Evolutionary conservation across 2,888 invertebrate species (phyloP).

Genomic region (Psylliodes chrysocephalus): DNA sequence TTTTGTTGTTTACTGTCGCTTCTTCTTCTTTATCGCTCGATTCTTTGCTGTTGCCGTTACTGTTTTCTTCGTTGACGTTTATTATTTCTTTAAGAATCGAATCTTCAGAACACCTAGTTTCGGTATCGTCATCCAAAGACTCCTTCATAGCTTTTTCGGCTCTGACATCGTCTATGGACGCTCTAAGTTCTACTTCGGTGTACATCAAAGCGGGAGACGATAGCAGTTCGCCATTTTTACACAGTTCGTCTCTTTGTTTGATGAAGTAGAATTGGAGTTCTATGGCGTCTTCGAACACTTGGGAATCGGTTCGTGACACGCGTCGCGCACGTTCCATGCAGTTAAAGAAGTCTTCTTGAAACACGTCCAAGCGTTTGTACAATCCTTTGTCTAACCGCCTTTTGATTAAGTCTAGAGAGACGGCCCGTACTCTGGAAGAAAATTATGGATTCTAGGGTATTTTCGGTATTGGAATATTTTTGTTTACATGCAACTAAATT

Average conservation of each 20-base stretch:
- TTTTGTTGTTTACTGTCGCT: not conserved
- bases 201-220: constrained; percentile 89
- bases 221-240: constrained; percentile 81
- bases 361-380: constrained; percentile 92
- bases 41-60: constrained; percentile 12
- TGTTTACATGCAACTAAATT: too few species aligned
- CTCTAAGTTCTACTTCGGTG: constrained; percentile 78
- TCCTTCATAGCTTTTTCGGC: constrained; percentile 82
- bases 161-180: constrained; percentile 79
- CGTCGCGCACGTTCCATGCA: constrained; percentile 91
- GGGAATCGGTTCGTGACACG: constrained; percentile 90
- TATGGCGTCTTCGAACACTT: constrained; percentile 90
- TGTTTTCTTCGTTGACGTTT: constrained; percentile 32
- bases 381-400: constrained; percentile 90
- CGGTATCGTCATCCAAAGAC: constrained; percentile 80
- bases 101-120: constrained; percentile 68
- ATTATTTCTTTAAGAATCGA: constrained; percentile 57
- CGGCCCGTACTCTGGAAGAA: constrained; percentile 75
- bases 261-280: constrained; percentile 94
- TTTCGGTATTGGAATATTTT: too few species aligned
- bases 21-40: not conserved
- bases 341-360: constrained; percentile 96
- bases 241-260: constrained; percentile 75
- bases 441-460: not conserved
- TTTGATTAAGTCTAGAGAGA: constrained; percentile 93